Evolutionary conservation across 2,797 vertebrate species (phyloP).

Genomic region (Prunella strophiata): DNA sequence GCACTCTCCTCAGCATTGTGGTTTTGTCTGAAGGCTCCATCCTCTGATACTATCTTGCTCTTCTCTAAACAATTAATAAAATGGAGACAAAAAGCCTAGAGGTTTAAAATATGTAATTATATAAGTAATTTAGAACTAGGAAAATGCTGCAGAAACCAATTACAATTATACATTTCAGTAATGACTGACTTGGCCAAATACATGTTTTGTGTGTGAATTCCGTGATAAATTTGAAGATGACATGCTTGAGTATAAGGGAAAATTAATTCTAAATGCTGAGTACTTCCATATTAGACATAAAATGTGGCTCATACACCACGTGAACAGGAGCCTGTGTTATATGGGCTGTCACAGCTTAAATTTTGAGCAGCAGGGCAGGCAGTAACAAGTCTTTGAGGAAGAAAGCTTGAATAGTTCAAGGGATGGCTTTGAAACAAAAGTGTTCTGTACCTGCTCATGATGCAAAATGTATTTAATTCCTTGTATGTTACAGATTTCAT

Average conservation of each 20-base stretch:
- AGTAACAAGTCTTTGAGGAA: not conserved
- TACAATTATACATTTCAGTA: conserved; percentile 32
- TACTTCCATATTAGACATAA: not conserved
- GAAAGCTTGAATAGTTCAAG: not conserved
- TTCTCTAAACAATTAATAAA: conserved; percentile 63
- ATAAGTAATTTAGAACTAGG: conserved; percentile 40
- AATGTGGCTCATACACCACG: not conserved
- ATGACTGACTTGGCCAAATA: conserved; percentile 44
- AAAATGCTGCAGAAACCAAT: conserved; percentile 49
- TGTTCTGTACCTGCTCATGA: not conserved
- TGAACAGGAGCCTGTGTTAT: not conserved
- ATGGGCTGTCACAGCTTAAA: not conserved
- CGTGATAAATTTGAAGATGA: not conserved
- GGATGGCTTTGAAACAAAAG: not conserved
- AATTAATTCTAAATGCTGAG: conserved; percentile 25
- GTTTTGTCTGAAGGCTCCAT: conserved; percentile 27
- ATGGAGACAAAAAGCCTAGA: conserved; percentile 47
- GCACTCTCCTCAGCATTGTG: not conserved
- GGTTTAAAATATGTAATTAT: conserved; percentile 58
- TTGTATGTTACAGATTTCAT: not conserved
- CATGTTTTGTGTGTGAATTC: conserved; percentile 25
- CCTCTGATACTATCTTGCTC: conserved; percentile 28
- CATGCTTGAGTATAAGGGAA: not conserved
- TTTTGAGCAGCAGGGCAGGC: conserved; percentile 6
- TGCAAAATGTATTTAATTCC: not conserved